A percentile compares a stretch with the other conserved stretches of the same genome.
These are phyloP conservation scores for Nephotettix cincticeps DNA, from an alignment of 1,140 invertebrate genomes.

Conservation along the genomic window DNA sequence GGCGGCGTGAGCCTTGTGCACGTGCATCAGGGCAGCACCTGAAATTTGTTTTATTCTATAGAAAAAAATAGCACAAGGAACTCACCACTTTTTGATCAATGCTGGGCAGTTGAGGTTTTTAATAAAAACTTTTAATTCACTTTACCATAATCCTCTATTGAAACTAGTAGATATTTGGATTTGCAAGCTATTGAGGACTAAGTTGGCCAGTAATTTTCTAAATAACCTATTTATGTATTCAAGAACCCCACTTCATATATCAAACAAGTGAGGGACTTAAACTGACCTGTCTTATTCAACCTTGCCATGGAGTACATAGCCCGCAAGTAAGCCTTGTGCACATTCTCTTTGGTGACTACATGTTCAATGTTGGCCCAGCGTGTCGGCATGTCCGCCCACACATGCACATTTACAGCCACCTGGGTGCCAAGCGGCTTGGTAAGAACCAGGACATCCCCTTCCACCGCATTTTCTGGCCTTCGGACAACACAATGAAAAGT, in stretches of 20 bases:
- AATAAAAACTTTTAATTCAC: too few relatives aligned
- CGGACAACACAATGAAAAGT: too few relatives aligned
- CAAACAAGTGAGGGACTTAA: conserved; percentile 49
- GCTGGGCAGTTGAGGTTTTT: too few relatives aligned
- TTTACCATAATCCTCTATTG: too few relatives aligned
- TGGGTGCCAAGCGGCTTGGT: conserved; percentile 95
- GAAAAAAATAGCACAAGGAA: too few relatives aligned
- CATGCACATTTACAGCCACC: conserved; percentile 95
- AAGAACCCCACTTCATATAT: too few relatives aligned
- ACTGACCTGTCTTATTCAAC: conserved; percentile 72
- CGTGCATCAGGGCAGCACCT: conserved; percentile 93
- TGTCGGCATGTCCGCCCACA: conserved; percentile 94
- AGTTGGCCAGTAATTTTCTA: too few relatives aligned
- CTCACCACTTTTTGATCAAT: too few relatives aligned
- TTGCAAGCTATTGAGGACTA: too few relatives aligned
- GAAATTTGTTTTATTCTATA: too few relatives aligned
- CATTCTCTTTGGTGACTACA: conserved; percentile 92
- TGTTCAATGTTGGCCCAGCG: conserved; percentile 94
- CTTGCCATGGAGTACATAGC: conserved; percentile 97
- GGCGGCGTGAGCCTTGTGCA: conserved; percentile 95
- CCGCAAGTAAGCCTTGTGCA: conserved; percentile 90
- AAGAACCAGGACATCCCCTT: conserved; percentile 93
- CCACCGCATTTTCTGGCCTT: conserved; percentile 88
- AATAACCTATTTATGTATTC: too few relatives aligned
- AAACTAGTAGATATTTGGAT: too few relatives aligned